Conservation (phyloP, 2,113 vertebrate genomes). For the Crotophaga sulcirostris region DNA sequence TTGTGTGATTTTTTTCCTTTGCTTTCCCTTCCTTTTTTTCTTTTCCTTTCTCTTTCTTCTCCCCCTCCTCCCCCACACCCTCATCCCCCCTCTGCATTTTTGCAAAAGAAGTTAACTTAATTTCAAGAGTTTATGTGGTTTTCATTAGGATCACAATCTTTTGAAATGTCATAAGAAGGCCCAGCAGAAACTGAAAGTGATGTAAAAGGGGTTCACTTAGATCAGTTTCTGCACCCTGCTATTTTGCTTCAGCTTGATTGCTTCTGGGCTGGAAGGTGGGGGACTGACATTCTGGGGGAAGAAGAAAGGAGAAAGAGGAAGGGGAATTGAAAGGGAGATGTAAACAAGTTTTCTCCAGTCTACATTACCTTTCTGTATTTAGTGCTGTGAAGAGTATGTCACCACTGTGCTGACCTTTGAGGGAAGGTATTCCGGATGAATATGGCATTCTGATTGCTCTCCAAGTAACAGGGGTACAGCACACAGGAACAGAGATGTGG, state of each 20-base stretch:
- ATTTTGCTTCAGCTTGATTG: background rate
- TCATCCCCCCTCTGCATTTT: background rate
- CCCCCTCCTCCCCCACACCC: background rate
- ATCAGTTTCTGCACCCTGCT: background rate
- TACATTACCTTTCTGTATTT: background rate
- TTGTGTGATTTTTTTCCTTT: conserved; percentile 48
- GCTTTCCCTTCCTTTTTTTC: background rate
- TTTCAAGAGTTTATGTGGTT: conserved; percentile 78
- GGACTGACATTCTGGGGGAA: background rate
- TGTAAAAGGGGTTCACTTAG: conserved; percentile 43
- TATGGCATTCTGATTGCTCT: background rate
- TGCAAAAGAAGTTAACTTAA: conserved; percentile 74
- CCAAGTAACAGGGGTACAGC: background rate
- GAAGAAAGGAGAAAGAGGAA: background rate
- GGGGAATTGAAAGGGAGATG: background rate
- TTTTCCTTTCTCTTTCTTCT: background rate
- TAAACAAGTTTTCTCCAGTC: background rate
- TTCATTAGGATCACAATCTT: conserved; percentile 79
- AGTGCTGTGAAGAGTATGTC: background rate
- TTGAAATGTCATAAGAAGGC: conserved; percentile 73
- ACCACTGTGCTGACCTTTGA: background rate
- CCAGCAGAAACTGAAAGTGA: conserved; percentile 74
- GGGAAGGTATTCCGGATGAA: background rate
- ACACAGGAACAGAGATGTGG: background rate
- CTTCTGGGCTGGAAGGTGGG: background rate